Evolutionary conservation across 2,113 vertebrate species (phyloP), one percentile per base, ranked within the genome.

Genomic region (Limanda limanda): DNA sequence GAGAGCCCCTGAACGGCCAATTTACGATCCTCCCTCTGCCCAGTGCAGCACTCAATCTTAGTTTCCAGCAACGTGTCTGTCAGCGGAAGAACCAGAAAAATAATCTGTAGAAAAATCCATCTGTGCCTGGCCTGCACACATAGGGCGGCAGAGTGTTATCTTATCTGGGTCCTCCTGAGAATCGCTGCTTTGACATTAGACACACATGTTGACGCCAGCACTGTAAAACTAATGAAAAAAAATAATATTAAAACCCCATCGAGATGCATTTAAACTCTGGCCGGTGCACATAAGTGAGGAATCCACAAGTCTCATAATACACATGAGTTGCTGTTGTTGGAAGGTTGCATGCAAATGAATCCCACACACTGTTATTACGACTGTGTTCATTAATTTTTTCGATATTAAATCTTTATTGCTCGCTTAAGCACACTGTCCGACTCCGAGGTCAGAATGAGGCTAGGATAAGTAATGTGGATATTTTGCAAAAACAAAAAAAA

Each of bases 181-280:
- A 65, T 25, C 25, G 3, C 27, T 54, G 56, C 42, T 51, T 54
- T 83, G 71, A 68, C 57, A 57, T 72, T 47, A 59, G 42, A 69
- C 35, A 76, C 47, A 54, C 52, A 64, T 21, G 2, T 62, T 63
- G 35, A 55, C 72, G 71, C 67, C 11, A 70, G 25, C 60, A 45
- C 13, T 66, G 42, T 69, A 51, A 78, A 83, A 70, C 25, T 74
- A 80, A 84, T 82, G 48, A 74, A 18, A 17, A 51, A 51, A 51
- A 67, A 79, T 81, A 85, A 57, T 35, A 37, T 51, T 17, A 40
- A 64, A 68, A 72, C 24, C 72, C 68, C 15, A n/a, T 51, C 47
- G 61, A 85, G 66, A 74, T 56, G 52, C n/a, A 79, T 82, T 84
- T 71, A 14, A 60, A 75, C 72, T 69, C 55, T 79, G 40, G n/a